Base-by-base conservation (phyloP, 1,140 invertebrate genomes). In the Ganaspis sp. region DNA sequence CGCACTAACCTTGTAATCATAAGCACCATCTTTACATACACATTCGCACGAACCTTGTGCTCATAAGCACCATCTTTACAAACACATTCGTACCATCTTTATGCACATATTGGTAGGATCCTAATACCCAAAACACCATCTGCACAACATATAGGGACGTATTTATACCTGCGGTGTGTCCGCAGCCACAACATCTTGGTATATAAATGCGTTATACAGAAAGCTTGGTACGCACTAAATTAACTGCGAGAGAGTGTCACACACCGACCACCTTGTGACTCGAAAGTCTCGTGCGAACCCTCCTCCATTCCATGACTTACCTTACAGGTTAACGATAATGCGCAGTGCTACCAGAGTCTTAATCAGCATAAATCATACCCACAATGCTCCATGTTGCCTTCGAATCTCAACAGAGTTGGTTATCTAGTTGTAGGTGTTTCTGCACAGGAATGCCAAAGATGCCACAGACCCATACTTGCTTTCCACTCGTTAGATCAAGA, bases 291-390 rank as follows among this genome's bases (percentile, higher is more conserved):
- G 74, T 49, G 70, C 76, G 73, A 58, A 74, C 72, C 42, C 74
- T 58, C 54, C 71, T 69, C 76, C 77, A 80, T 72, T 69, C 78
- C 85, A 84, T 86, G 84, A 87, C 79, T 88, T 88, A 49, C 45
- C 45, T 49, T 17, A 88, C 80, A 84, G 86, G 82, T 87, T 79
- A 84, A 81, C 85, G 89, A 89, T 89, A 90, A 84, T 64, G 58
- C 85, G 83, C 84, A 83, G 82, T 82, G 84, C 84, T 88, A 87
- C 86, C 86, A 85, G 83, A 89, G 86, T 90, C 87, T 90, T 90
- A 90, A 91, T 90, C 89, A 90, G 85, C 86, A 86, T 91, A 90
- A 90, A 90, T 90, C 88, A 90, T 90, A 89, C 80, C 88, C 72
- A 83, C 78, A 82, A 77, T 82, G 45, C 80, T 45, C n/a, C 38